A percentile compares a stretch with the other conserved stretches of the same genome.
Evolutionary conservation across 1,140 invertebrate genomes (phyloP).

Genomic region (Achatina immaculata): DNA sequence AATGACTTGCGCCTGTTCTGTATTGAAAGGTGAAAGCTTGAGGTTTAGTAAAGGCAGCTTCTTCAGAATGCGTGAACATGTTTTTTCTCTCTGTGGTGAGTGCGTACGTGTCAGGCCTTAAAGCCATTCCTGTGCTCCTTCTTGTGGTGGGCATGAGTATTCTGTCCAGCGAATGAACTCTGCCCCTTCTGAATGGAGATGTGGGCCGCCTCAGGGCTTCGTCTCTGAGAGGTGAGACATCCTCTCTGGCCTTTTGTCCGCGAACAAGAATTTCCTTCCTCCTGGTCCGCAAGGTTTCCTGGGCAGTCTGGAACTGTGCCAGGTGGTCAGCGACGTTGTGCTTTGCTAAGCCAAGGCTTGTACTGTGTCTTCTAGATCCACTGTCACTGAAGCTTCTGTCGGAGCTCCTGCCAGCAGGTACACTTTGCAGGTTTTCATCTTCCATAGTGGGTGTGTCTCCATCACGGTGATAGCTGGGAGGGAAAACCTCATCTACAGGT

Average conservation of each 20-base stretch:
- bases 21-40: background rate
- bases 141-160: background rate
- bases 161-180: constrained; percentile 32
- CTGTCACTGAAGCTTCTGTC: constrained; percentile 18
- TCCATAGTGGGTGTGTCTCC: background rate
- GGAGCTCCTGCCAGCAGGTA: background rate
- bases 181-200: constrained; percentile 4
- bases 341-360: constrained; percentile 16
- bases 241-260: constrained; percentile 20
- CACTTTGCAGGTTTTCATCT: background rate
- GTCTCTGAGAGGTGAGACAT: background rate
- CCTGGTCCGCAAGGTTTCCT: constrained; percentile 28
- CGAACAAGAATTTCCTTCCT: constrained; percentile 25
- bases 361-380: background rate
- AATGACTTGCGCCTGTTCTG: background rate
- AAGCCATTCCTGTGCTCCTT: no score
- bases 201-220: background rate
- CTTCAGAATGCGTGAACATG: no score
- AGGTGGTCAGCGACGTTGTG: background rate
- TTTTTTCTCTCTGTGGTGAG: no score
- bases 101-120: no score
- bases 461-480: background rate
- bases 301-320: constrained; percentile 30
- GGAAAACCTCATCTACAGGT: background rate
- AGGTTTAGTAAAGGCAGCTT: no score